phyloP scores from a whole-genome alignment of 2,797 vertebrate species.

The Falco novaeseelandiae region DNA sequence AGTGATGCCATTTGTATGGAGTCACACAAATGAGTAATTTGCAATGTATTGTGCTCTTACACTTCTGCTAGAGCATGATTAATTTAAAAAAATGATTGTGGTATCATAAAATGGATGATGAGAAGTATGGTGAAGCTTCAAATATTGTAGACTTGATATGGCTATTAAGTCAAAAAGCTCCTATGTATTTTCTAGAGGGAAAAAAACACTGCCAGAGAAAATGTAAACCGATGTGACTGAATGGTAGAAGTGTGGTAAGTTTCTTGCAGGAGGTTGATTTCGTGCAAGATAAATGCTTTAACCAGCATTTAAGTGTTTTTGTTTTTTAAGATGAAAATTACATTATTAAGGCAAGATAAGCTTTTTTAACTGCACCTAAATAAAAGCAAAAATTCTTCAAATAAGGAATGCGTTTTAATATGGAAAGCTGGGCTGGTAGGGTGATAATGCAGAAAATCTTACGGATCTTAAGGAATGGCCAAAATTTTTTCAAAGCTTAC shows the following conservation, averaged over 20 bases:
- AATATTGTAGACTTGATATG: neutral
- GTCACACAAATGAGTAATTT: neutral
- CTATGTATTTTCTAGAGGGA: neutral
- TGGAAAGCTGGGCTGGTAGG: neutral
- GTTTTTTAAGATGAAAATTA: neutral
- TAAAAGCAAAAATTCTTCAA: neutral
- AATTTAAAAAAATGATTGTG: rapidly evolving
- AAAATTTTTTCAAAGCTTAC: neutral
- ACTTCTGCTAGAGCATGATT: neutral
- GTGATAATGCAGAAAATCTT: neutral
- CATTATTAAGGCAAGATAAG: neutral
- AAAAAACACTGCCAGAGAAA: neutral
- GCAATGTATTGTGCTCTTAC: neutral
- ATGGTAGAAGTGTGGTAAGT: neutral
- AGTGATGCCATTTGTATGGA: neutral
- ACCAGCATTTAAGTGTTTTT: neutral
- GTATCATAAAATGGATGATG: neutral
- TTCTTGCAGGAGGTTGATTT: neutral
- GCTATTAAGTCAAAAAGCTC: neutral
- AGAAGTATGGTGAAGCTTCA: neutral
- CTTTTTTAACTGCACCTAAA: neutral
- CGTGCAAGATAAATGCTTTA: neutral
- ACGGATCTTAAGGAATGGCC: neutral
- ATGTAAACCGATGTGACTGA: neutral
- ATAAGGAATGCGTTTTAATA: neutral